Evolutionary conservation across 1,140 invertebrate genomes (phyloP).

Genomic region (Ceratosolen solmsi): DNA sequence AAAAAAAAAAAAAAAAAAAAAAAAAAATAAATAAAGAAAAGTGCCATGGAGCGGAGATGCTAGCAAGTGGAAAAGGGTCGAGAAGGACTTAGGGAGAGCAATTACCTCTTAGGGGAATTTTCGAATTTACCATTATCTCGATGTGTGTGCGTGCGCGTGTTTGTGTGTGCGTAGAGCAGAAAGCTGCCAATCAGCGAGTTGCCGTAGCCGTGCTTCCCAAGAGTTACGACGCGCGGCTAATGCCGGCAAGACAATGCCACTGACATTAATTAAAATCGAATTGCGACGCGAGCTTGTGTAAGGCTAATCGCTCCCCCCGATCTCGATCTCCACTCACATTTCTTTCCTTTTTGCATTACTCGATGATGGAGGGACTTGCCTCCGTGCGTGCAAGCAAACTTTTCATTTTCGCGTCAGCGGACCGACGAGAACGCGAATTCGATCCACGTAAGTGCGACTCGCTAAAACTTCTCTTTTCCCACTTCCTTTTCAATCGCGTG

Average conservation of each 20-base stretch:
- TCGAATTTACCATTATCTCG: conserved; percentile 26
- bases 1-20: too few relatives aligned
- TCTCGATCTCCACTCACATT: background rate
- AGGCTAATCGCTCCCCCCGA: conserved; percentile 34
- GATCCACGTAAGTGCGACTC: conserved; percentile 29
- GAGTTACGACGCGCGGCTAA: conserved; percentile 9
- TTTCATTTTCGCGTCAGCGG: conserved; percentile 42
- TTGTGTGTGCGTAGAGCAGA: background rate
- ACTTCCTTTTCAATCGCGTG: conserved; percentile 11
- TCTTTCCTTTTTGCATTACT: background rate
- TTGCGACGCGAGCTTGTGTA: conserved; percentile 22
- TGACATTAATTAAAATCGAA: conserved; percentile 54
- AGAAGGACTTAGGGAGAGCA: background rate
- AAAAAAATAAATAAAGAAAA: too few relatives aligned
- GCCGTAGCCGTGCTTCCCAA: conserved; percentile 4
- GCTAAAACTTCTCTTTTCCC: conserved; percentile 10
- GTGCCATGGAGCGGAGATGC: background rate
- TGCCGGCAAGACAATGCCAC: conserved; percentile 32
- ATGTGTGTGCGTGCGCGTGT: too few relatives aligned
- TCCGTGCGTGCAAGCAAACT: conserved; percentile 22
- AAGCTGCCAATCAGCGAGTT: conserved; percentile 47
- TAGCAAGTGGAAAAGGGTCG: conserved; percentile 5
- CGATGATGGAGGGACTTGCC: too few relatives aligned
- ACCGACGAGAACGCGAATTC: conserved; percentile 30
- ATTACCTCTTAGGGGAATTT: conserved; percentile 23